Evolutionary conservation across 2,797 vertebrate genomes (phyloP), one percentile per base, ranked within the genome.

Genomic region (Myotis pilosus): DNA sequence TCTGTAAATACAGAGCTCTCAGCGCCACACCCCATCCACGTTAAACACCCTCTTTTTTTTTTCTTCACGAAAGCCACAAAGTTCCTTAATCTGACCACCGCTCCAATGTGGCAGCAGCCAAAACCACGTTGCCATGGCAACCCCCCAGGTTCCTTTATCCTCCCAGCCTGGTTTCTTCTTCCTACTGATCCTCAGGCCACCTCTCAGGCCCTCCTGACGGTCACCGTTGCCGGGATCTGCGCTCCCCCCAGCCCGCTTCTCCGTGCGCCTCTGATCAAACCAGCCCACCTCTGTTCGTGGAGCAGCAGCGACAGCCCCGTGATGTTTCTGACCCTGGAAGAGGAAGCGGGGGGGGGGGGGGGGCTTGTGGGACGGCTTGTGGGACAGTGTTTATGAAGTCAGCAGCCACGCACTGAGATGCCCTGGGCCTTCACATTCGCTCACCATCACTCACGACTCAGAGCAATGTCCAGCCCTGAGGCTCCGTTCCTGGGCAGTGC

Each of bases 241-340:
- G 4, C 22, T 3, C 25, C 16, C 3, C 76, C 51, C 75, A 36
- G 75, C 49, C 19, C 28, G 33, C 36, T 57, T 36, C 51, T 55
- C 22, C 51, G 3, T 9, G 1, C 6, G 6, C 9, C 41, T 19
- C 78, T 17, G 3, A 0, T 11, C 78, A 6, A 1, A 20, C 25
- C 23, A 30, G 36, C 53, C 53, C 78, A 6, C 53, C 25, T 20
- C 53, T 53, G 25, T 19, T 30, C 8, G 0, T 11, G 78, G 36
- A 41, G 36, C 55, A 60, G 53, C 36, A 0, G 5, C 6, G 23
- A 41, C 23, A 19, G 78, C 78, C 30, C 78, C 1, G 8, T 0
- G 78, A 15, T 41, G 1, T 33, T n/a, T 33, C 74, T 33, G 74
- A 12, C 30, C 44, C 74, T 12, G 49, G 8, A 3, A 8, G 47